Evolutionary conservation across 2,113 vertebrate genomes (phyloP).

Genomic region (Toxotes chatareus): DNA sequence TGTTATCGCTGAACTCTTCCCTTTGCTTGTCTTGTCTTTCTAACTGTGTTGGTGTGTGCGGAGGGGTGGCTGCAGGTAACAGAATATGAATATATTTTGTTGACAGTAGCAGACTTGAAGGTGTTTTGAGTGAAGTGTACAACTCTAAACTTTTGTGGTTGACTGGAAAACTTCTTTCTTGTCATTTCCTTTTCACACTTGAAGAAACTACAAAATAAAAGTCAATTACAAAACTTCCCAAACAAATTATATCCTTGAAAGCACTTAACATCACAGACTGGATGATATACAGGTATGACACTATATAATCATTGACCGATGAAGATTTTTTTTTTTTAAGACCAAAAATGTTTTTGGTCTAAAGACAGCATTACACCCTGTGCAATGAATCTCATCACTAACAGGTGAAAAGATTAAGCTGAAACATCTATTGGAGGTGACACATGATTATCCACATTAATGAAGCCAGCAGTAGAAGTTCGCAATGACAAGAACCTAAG

Average conservation of each 20-base stretch:
- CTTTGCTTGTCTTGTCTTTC: constrained; percentile 15
- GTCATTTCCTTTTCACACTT: not conserved
- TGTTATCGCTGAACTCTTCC: constrained; percentile 72
- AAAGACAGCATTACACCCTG: not conserved
- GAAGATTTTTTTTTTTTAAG: not conserved
- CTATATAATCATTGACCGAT: no score
- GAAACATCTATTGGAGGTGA: not conserved
- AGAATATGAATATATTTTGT: constrained; percentile 10
- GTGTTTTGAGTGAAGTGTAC: constrained; percentile 9
- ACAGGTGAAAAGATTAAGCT: constrained; percentile 21
- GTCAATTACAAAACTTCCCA: constrained; percentile 1
- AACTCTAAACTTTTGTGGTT: not conserved
- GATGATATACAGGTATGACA: not conserved
- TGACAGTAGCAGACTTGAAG: constrained; percentile 14
- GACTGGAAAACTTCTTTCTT: not conserved
- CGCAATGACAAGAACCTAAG: not conserved
- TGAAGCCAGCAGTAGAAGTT: not conserved
- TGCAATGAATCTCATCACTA: constrained; percentile 12
- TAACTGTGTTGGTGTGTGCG: constrained; percentile 31
- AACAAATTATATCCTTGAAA: constrained; percentile 9
- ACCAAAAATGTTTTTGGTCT: not conserved
- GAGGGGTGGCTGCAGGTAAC: not conserved
- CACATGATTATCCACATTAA: constrained; percentile 13
- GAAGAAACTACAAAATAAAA: constrained; percentile 14
- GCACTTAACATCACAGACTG: not conserved